Base-by-base conservation (phyloP, 1,140 invertebrate genomes). In the Trichonephila clavata region DNA sequence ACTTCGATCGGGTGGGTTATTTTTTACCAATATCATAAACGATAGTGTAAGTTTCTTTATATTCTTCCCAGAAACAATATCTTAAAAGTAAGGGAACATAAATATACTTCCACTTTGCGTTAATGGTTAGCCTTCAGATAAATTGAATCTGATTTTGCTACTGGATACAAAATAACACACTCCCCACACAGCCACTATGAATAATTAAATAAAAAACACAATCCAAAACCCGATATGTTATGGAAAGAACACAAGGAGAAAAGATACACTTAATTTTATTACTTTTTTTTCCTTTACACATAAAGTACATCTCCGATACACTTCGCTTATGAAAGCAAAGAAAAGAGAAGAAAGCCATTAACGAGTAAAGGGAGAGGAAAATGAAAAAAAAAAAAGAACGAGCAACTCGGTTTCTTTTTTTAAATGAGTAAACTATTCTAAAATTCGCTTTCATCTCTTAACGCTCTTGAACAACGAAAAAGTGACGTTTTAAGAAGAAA, bases 131-230 rank as follows among this genome's bases (percentile, higher is more conserved):
- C 27, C 18, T 14, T 77, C 71, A 77, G 16, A 77, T 77, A 77
- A 77, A 77, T 77, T 20, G 32, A 16, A 32, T 32, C 16, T 14
- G 71, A 32, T 32, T 63, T 6, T 63, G 61, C 50, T 63, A 63
- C 61, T 63, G 16, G 50, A 50, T 21, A 63, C 61, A 63, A 20
- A 63, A 63, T 63, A 63, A 63, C 21, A 20, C 61, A 1, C 21
- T 20, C 20, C 14, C 60, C 20, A 61, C 14, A 61, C 61, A 63
- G 21, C 27, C 16, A 16, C 24, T 20, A 32, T 77, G 71, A 77
- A 77, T 77, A 77, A 77, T 77, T 77, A 77, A 77, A 77, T 77
- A 27, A 77, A 77, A 77, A 77, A 77, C 27, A 77, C 27, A 77
- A 32, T 77, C 71, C 14, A 77, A 77, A 77, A 77, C 32, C 71